Conservation (phyloP, 2,113 vertebrate species). For the rabbit (Oryctolagus cuniculus) region DNA sequence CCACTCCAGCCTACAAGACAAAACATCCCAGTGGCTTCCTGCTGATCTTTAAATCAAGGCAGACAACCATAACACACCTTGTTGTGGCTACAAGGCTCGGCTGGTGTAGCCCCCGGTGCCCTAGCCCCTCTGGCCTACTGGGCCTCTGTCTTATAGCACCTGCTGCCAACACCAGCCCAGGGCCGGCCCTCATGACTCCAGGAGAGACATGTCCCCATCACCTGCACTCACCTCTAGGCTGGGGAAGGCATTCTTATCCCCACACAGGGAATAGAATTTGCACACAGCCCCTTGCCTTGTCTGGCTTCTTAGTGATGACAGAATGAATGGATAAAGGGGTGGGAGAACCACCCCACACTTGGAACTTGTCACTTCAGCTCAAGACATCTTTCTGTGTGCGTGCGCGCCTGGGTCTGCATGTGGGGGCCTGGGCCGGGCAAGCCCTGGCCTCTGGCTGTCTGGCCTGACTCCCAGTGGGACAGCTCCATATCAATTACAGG, state of each 20-base stretch:
- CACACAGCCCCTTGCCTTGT: neutral
- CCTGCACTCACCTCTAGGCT: neutral
- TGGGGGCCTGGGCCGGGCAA: neutral
- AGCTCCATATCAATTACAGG: slow-evolving; percentile 56
- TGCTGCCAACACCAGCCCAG: neutral
- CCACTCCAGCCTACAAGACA: no score
- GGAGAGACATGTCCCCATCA: neutral
- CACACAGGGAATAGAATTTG: neutral
- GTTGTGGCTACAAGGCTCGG: neutral
- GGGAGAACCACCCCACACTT: neutral
- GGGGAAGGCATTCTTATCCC: neutral
- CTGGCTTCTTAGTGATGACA: neutral
- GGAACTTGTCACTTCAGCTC: neutral
- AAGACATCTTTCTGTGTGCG: neutral
- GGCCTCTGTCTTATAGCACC: rapidly evolving
- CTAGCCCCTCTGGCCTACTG: neutral
- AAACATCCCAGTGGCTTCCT: neutral
- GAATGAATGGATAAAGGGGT: neutral
- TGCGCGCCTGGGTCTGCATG: neutral
- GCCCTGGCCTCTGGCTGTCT: slow-evolving; percentile 47
- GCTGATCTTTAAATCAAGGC: neutral
- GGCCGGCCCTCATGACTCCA: neutral
- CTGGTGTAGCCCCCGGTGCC: neutral
- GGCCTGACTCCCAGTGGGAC: slow-evolving; percentile 53
- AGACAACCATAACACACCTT: neutral